Conservation (phyloP, 2,888 invertebrate species). For the Allygus modestus region DNA sequence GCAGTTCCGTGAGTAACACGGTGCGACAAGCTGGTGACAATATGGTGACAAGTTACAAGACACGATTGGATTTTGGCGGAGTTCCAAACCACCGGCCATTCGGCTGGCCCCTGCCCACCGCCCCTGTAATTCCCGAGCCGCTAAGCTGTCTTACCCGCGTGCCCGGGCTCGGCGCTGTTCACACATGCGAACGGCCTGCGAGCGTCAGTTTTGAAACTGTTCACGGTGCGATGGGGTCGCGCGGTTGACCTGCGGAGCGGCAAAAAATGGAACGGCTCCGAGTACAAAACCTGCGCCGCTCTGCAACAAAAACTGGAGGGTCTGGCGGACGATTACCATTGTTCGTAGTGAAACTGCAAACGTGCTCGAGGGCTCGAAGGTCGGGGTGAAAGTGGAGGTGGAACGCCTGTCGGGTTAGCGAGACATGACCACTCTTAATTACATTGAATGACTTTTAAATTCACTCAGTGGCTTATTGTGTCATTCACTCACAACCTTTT, state of each 20-base stretch:
- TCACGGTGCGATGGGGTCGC: background rate
- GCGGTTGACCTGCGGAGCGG: background rate
- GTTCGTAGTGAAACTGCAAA: too few relatives aligned
- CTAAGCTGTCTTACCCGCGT: background rate
- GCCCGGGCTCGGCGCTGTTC: background rate
- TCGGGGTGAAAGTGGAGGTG: too few relatives aligned
- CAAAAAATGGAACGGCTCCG: background rate
- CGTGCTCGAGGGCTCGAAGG: too few relatives aligned
- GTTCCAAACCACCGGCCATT: background rate
- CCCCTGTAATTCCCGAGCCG: background rate
- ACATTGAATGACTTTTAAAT: too few relatives aligned
- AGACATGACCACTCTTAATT: too few relatives aligned
- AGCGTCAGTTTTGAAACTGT: background rate
- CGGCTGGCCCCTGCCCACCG: background rate
- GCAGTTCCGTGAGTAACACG: background rate
- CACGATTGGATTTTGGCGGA: background rate
- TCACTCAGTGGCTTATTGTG: too few relatives aligned
- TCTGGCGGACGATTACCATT: too few relatives aligned
- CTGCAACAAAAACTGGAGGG: background rate
- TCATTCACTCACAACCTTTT: too few relatives aligned
- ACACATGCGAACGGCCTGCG: too few relatives aligned
- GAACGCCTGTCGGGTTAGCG: too few relatives aligned
- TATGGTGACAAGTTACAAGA: constrained; percentile 14
- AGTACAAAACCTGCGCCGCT: background rate
- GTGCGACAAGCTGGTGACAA: background rate